Evolutionary conservation across 2,113 vertebrate species (phyloP), one percentile per base, ranked within the genome.

Genomic region (Eupsittula cactorum): DNA sequence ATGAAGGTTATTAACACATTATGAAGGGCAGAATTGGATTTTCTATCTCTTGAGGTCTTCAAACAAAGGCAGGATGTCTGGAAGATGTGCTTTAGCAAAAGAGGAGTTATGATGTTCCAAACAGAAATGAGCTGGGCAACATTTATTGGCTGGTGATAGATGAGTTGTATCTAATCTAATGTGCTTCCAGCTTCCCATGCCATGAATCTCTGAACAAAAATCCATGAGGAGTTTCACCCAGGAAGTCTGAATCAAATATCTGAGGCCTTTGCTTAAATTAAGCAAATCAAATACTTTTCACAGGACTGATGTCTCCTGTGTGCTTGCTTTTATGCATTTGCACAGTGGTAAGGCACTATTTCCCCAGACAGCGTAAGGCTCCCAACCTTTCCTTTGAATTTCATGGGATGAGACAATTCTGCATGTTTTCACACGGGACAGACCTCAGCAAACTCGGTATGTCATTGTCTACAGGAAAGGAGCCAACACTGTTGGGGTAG

Each of bases 1-100:
- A 93, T 91, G 91, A 69, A n/a, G 62, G 44, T 85, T 49, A 96
- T 95, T 95, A 96, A 60, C 95, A 92, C 78, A 41, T 95, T 73
- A 85, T 1, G 6, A 64, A 78, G 31, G 81, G 75, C 55, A 91
- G 47, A 95, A 97, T 89, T 90, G 78, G 71, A 95, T 95, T 95
- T 94, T 53, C 87, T 77, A 2, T 85, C 95, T 95, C 94, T 46
- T 29, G 89, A 92, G 81, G 78, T 85, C 91, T 82, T 95, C 74
- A 87, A 17, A 80, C 0, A 5, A 87, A 85, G 75, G 79, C 89
- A 85, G 78, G 57, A 73, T 85, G 90, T 49, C 78, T 80, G 89
- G 75, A 85, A 82, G 91, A 87, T 3, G 5, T 3, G 57, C 39
- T 85, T 80, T 64, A 53, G 91, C 77, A 82, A 76, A 94, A 75